Evolutionary conservation across 1,140 invertebrate genomes (phyloP).

Genomic region (Lepidurus packardi): DNA sequence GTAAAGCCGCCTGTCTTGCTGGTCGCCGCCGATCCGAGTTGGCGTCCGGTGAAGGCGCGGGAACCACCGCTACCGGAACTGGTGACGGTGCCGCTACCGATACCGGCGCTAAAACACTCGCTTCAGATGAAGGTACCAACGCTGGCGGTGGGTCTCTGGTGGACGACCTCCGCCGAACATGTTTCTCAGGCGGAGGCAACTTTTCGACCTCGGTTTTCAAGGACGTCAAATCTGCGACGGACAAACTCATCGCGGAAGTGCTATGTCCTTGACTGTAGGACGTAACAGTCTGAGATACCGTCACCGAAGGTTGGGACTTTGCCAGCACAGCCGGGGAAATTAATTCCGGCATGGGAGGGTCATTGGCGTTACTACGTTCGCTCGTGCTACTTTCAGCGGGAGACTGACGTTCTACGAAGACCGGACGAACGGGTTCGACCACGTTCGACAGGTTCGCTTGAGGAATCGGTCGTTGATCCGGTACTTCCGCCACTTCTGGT

Average conservation of each 20-base stretch:
- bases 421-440: not conserved
- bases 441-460: not conserved
- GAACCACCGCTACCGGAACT: not conserved
- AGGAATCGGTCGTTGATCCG: not conserved
- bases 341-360: too few relatives aligned
- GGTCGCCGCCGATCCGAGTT: slow-evolving; percentile 37
- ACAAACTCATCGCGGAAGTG: not conserved
- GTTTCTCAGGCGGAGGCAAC: slow-evolving; percentile 1
- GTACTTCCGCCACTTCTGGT: slow-evolving; percentile 13
- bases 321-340: not conserved
- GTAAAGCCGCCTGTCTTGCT: slow-evolving; percentile 34
- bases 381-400: not conserved
- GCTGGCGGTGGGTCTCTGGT: slow-evolving; percentile 37
- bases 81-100: not conserved
- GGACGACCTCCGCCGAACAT: not conserved
- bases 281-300: not conserved
- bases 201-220: slow-evolving; percentile 2
- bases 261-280: not conserved
- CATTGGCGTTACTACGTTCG: too few relatives aligned
- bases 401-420: not conserved
- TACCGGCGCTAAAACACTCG: not conserved
- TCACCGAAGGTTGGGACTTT: not conserved
- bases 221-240: not conserved
- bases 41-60: slow-evolving; percentile 28
- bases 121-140: slow-evolving; percentile 43